A percentile compares a stretch with the other conserved stretches of the same genome.
phyloP scores from a whole-genome alignment of 2,797 vertebrate genomes.

The Pseudochirops corinnae region DNA sequence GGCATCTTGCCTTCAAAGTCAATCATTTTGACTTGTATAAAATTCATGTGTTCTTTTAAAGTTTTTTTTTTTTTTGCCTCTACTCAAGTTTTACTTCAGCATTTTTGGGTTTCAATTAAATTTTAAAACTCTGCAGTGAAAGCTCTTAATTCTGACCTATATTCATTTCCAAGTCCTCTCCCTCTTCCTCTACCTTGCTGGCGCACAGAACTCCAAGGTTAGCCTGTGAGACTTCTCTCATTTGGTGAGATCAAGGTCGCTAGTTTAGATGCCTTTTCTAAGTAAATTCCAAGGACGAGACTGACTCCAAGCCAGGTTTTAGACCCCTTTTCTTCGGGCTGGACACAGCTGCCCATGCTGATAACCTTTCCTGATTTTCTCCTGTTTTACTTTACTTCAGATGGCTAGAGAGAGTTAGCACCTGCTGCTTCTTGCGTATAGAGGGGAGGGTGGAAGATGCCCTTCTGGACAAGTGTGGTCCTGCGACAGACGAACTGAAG shows the following conservation, averaged over 20 bases:
- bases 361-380: neutral
- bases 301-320: neutral
- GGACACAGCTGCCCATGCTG: neutral
- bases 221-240: neutral
- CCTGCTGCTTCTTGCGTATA: neutral
- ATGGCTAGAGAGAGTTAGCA: neutral
- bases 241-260: too few species aligned
- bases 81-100: neutral
- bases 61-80: neutral
- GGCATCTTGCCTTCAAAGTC: neutral
- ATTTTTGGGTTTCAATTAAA: neutral
- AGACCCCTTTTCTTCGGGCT: neutral
- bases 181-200: neutral
- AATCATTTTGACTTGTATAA: neutral
- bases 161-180: neutral
- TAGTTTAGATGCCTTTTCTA: neutral
- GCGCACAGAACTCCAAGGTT: neutral
- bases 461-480: neutral
- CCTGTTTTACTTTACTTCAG: neutral
- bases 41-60: neutral
- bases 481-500: neutral
- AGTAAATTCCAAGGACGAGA: neutral
- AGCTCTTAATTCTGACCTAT: neutral
- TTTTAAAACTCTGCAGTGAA: neutral
- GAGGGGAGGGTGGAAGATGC: neutral